Base-by-base conservation (phyloP, 2,888 invertebrate species). In the Sphinx pinastri region DNA sequence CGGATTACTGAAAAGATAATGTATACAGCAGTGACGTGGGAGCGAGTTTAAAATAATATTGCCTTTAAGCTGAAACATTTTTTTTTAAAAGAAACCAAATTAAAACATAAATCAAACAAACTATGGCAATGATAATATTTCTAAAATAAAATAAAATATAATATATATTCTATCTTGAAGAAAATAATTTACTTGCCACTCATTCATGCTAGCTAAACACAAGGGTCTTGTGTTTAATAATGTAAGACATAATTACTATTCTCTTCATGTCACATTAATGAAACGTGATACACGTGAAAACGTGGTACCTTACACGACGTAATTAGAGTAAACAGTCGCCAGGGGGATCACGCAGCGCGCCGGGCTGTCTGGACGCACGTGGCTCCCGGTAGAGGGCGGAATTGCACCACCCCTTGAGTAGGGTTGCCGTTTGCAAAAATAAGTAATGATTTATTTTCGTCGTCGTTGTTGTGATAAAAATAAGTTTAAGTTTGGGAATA, bases 361-460 rank as follows among this genome's bases (percentile, higher is more conserved):
- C 55, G 11, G 74, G 68, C 73, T 78, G 76, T 79, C 80, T 81
- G 77, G 82, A 80, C 81, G 83, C 83, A 81, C 82, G 84, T 85
- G 85, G 85, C 82, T 71, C 51, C n/a, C 57, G 38, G 38, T 19
- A 57, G 14, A 10, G 12, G 2, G 19, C 54, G 63, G 38, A 60
- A 16, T 69, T 67, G 2, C 16, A 55, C 55, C 19, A 55, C 54
- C 19, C 52, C 10, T 55, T 55, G 8, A 55, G 19, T 19, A 55
- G 55, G 55, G 19, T n/a, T 19, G 55, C 19, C 19, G 19, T 55
- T 55, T 7, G 8, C 7, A 4, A 38, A 38, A 38, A 38, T 38
- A 38, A 38, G 38, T 38, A 38, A 38, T 7, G 0, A 52, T 52
- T 52, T 52, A 14, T 13, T 52, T 52, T 52, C n/a, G 7, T 52